phyloP scores from a whole-genome alignment of 2,113 vertebrate species.

The Platysteira castanea region DNA sequence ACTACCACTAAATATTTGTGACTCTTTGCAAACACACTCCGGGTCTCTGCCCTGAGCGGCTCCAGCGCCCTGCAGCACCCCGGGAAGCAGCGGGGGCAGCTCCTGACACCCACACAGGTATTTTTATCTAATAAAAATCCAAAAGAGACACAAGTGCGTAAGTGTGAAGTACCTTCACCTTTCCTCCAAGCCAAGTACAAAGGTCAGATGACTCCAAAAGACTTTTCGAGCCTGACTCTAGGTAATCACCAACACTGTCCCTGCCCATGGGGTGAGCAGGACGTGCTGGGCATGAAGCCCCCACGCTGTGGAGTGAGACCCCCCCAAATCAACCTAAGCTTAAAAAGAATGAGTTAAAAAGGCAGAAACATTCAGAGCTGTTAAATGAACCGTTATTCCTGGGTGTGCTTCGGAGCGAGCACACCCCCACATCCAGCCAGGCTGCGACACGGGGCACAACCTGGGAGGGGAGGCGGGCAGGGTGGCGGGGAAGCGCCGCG shows the following conservation, averaged over 20 bases:
- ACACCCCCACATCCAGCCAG: background rate
- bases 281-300: rapidly evolving
- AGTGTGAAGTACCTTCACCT: constrained; percentile 54
- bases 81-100: background rate
- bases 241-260: background rate
- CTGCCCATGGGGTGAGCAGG: rapidly evolving
- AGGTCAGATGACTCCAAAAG: constrained; percentile 49
- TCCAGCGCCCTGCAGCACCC: background rate
- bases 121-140: constrained; percentile 28
- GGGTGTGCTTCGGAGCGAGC: background rate
- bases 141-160: background rate
- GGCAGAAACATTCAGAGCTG: background rate
- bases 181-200: constrained; percentile 37
- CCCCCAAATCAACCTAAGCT: background rate
- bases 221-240: background rate
- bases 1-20: background rate
- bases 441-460: background rate
- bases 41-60: rapidly evolving
- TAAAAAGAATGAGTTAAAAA: background rate
- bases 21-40: background rate
- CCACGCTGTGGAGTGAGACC: rapidly evolving
- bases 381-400: constrained; percentile 37
- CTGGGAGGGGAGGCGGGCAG: background rate
- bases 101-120: background rate
- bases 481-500: background rate